These are phyloP conservation scores for Sminthurides bifidus DNA, from an alignment of 1,140 invertebrate species.

Conservation along the genomic window DNA sequence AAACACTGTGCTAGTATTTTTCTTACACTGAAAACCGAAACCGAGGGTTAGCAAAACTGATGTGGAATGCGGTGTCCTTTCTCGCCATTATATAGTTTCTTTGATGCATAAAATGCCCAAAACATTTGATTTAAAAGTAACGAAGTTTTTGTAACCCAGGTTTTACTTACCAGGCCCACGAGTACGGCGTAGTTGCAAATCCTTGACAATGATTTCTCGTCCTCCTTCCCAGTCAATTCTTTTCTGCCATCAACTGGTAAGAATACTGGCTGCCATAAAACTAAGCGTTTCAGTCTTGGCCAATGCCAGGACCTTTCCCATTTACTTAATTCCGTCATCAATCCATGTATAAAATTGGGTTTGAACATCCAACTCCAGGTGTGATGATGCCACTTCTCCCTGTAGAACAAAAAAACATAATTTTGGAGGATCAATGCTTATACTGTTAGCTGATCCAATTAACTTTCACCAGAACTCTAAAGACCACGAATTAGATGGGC, in stretches of 20 bases:
- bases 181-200: conserved; percentile 9
- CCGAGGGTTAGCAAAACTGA: neutral
- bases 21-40: no score
- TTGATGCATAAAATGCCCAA: neutral
- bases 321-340: conserved; percentile 15
- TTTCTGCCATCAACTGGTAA: neutral
- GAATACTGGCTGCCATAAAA: conserved; percentile 19
- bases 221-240: neutral
- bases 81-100: neutral
- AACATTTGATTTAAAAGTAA: no score
- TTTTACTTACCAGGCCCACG: conserved; percentile 22
- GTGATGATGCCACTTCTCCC: conserved; percentile 10
- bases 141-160: neutral
- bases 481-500: no score
- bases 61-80: neutral
- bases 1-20: no score
- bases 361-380: conserved; percentile 10
- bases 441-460: no score
- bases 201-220: neutral
- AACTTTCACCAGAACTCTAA: no score
- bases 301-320: conserved; percentile 5
- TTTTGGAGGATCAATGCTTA: neutral
- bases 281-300: conserved; percentile 9
- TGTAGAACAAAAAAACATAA: conserved; percentile 1
- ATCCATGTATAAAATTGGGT: conserved; percentile 16